Base-by-base conservation (phyloP, 1,140 invertebrate genomes). In the Drosophila baimaii region DNA sequence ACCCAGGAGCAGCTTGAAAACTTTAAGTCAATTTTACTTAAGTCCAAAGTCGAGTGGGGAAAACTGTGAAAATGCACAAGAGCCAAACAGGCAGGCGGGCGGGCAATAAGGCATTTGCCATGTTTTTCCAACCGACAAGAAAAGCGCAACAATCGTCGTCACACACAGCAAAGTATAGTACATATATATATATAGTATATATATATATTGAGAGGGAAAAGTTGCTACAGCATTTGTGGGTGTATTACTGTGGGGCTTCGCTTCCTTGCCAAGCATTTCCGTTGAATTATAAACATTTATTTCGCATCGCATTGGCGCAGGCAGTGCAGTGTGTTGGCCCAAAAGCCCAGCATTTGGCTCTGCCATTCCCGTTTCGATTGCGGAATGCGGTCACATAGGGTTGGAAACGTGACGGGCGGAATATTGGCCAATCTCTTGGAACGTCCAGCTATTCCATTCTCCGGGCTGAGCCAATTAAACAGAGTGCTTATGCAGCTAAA, bases 261-360 rank as follows among this genome's bases (percentile, higher is more conserved):
- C 21, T 62, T 68, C 57, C 69, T 64, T 56, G 56, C 33, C 59
- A 31, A 63, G 57, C 56, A 68, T 77, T 81, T 75, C 43, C 51
- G 47, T 51, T 63, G 62, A 75, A 75, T 70, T 79, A 83, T 79
- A 77, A 70, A 59, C 68, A 78, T 56, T 73, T 66, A 57, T 58
- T 58, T 41, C 43, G 33, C 43, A 47, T 55, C 35, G 47, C 39
- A 47, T 19, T n/a, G n/a, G n/a, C 63, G 66, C 19, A 54, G 19
- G 13, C 58, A n/a, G n/a, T 46, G 58, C 58, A 47, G 39, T 55
- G 61, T 52, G 33, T 46, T 49, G 33, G 29, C 33, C 21, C 35
- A 35, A 81, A 69, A 27, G 46, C 61, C 35, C 29, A 7, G 23
- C 63, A 13, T n/a, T 61, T 27, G 56, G 56, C 37, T 33, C 13